Evolutionary conservation across 1,140 invertebrate species (phyloP), one percentile per base, ranked within the genome.

Genomic region (Ostrea edulis): DNA sequence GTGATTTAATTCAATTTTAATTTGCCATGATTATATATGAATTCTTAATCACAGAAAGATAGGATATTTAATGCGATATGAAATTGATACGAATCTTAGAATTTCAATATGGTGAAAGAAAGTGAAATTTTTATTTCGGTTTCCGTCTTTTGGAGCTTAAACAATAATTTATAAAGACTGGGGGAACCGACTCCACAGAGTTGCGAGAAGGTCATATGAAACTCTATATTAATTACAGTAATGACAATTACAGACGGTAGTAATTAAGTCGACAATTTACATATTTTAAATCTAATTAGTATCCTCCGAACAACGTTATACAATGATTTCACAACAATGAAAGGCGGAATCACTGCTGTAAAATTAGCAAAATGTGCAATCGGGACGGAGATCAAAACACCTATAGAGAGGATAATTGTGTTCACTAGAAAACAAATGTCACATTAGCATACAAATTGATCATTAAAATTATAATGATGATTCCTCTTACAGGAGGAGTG

Each of bases 1-100:
- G 14, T 20, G 52, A 83, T 83, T 83, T 83, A 83, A 83, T 83
- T 54, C 44, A 83, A 83, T 83, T 77, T 77, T 77, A 25, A 77
- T 77, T 77, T 29, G 22, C 25, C 11, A 25, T 77, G 68, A 77
- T 77, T 77, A 25, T 77, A 77, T 77, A 77, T 77, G 22, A 77
- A 77, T 77, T 77, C 68, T 35, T 77, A 77, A 77, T 77, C 68
- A 77, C 68, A 29, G 25, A 77, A 77, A 77, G 68, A 77, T 77
- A 77, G 68, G 68, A 25, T 29, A 77, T 35, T 77, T 77, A 77
- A 77, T 77, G 29, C 68, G 68, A 77, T 77, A 25, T 35, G 68
- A 77, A 77, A 9, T 25, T 77, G 68, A 77, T 77, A 77, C 68
- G 25, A 77, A 25, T 77, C 68, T 25, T 12, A 77, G 25, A 77